These are phyloP conservation scores for Notechis scutatus DNA, from an alignment of 2,113 vertebrate genomes.

Conservation along the genomic window DNA sequence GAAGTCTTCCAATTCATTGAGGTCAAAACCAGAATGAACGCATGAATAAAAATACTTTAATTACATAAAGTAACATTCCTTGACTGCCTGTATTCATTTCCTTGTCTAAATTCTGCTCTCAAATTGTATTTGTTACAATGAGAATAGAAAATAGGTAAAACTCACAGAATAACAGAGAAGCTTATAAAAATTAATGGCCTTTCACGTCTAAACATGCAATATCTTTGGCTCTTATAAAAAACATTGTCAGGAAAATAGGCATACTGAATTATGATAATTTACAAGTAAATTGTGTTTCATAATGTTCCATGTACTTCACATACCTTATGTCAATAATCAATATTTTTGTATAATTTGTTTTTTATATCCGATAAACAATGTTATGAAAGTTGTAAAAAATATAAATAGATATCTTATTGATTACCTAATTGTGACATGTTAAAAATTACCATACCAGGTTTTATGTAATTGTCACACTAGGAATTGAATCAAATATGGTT, in stretches of 20 bases:
- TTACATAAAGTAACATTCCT: constrained; percentile 57
- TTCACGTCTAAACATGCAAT: neutral
- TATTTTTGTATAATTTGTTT: neutral
- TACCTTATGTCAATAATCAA: neutral
- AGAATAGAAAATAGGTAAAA: constrained; percentile 50
- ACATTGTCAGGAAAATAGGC: neutral
- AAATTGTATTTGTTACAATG: constrained; percentile 49
- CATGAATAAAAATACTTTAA: constrained; percentile 42
- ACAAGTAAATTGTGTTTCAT: neutral
- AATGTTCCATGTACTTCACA: neutral
- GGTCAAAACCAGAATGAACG: constrained; percentile 59
- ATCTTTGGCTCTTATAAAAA: neutral
- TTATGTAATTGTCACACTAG: neutral
- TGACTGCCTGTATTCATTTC: constrained; percentile 8
- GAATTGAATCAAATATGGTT: neutral
- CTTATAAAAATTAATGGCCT: constrained; percentile 64
- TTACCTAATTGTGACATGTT: neutral
- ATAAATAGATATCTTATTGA: neutral
- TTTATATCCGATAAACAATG: neutral
- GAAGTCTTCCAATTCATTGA: constrained; percentile 60
- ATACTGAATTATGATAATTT: neutral
- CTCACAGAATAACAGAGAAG: constrained; percentile 56
- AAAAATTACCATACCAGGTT: neutral
- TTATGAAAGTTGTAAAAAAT: neutral
- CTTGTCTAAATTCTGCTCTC: constrained; percentile 53